A percentile compares a stretch with the other conserved stretches of the same genome.
Conservation (phyloP, 2,797 vertebrate species). For the Melanotaenia maccullochi region DNA sequence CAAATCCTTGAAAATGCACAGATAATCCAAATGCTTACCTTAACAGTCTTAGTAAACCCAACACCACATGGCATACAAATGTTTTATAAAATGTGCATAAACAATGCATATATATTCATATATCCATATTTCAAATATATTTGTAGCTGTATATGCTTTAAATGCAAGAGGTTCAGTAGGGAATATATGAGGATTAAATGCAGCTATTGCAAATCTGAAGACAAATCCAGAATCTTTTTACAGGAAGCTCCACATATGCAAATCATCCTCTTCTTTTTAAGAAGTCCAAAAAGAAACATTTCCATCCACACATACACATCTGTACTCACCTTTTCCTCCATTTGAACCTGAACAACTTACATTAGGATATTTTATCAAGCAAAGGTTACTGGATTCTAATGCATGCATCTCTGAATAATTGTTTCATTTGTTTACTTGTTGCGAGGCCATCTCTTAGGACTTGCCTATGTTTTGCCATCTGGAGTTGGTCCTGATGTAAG, state of each 20-base stretch:
- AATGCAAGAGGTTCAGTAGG: constrained; percentile 70
- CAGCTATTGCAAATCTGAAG: constrained; percentile 50
- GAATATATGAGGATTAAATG: constrained; percentile 75
- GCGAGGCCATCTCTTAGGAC: constrained; percentile 37
- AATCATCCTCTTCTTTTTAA: constrained; percentile 47
- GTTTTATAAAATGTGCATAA: constrained; percentile 79
- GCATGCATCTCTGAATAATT: constrained; percentile 81
- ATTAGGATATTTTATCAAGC: constrained; percentile 73
- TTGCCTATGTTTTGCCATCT: constrained; percentile 43
- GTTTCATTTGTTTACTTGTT: constrained; percentile 62
- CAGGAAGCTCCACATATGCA: constrained; percentile 23
- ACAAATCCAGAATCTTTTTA: constrained; percentile 50
- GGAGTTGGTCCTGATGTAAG: constrained; percentile 44
- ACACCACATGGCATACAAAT: constrained; percentile 77
- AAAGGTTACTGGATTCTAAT: constrained; percentile 78
- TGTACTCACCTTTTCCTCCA: constrained; percentile 56
- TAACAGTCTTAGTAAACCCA: constrained; percentile 53
- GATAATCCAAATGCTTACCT: constrained; percentile 38
- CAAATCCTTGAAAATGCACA: constrained; percentile 46
- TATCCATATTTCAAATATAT: constrained; percentile 78
- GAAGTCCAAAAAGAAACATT: constrained; percentile 48
- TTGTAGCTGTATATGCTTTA: constrained; percentile 70
- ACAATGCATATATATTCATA: constrained; percentile 41
- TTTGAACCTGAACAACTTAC: constrained; percentile 48
- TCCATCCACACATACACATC: constrained; percentile 48